These are phyloP conservation scores for Archocentrus centrarchus DNA, from an alignment of 2,113 vertebrate genomes.

Conservation along the genomic window DNA sequence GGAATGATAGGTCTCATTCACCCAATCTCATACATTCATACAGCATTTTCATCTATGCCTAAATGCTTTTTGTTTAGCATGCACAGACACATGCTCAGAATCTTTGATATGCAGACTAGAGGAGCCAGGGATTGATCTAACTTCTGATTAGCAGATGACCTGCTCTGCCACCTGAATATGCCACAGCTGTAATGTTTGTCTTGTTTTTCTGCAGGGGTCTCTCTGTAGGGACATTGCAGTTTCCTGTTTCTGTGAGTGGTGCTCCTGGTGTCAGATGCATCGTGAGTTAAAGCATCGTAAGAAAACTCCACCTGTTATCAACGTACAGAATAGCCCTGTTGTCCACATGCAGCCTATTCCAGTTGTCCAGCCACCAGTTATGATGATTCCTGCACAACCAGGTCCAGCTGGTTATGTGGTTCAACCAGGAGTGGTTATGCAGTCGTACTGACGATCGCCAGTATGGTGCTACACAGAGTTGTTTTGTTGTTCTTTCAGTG, in stretches of 20 bases:
- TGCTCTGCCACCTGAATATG: no score
- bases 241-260: constrained; percentile 57
- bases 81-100: not conserved
- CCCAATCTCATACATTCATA: not conserved
- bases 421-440: not conserved
- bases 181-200: not conserved
- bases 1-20: not conserved
- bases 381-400: not conserved
- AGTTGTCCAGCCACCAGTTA: rapidly evolving
- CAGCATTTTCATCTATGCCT: not conserved
- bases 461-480: not conserved
- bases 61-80: not conserved
- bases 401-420: not conserved
- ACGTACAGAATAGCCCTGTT: not conserved
- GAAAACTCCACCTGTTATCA: not conserved
- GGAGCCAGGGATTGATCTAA: rapidly evolving
- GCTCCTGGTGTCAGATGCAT: constrained; percentile 65
- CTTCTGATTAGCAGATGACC: not conserved
- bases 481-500: not conserved
- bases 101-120: rapidly evolving
- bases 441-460: not conserved
- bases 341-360: constrained; percentile 42
- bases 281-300: constrained; percentile 48
- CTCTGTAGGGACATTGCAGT: constrained; percentile 32
- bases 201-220: constrained; percentile 36